Evolutionary conservation across 2,113 vertebrate species (phyloP).

Genomic region (Solea solea): DNA sequence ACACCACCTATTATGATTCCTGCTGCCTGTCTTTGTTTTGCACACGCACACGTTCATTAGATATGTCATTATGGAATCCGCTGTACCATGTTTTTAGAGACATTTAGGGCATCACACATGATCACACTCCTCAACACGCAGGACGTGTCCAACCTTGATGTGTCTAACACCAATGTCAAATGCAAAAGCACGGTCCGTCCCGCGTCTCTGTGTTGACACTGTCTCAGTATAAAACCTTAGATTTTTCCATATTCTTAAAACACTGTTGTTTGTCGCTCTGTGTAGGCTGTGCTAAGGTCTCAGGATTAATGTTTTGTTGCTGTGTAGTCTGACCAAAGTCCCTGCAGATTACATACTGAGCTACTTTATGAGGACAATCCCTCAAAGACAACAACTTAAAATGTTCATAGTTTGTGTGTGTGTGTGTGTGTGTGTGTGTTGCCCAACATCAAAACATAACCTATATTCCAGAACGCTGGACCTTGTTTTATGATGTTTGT

Average conservation of each 20-base stretch:
- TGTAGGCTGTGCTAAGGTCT: conserved; percentile 20
- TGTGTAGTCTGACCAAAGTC: conserved; percentile 18
- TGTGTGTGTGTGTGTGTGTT: conserved; percentile 19
- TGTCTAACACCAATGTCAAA: conserved; percentile 59
- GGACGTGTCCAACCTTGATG: conserved; percentile 50
- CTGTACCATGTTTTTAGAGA: conserved; percentile 16
- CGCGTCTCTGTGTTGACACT: conserved; percentile 27
- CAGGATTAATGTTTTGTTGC: conserved; percentile 15
- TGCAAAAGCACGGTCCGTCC: conserved; percentile 45
- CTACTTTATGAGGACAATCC: conserved; percentile 14
- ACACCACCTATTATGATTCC: background rate
- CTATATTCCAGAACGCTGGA: conserved; percentile 58
- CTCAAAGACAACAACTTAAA: conserved; percentile 16
- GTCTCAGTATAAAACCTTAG: conserved; percentile 3
- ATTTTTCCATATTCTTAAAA: background rate
- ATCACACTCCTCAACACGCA: conserved; percentile 21
- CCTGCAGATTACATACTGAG: conserved; percentile 15
- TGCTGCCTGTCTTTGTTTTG: background rate
- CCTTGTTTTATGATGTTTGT: conserved; percentile 51
- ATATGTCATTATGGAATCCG: conserved; percentile 17
- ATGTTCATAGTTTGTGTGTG: conserved; percentile 26
- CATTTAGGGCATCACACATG: conserved; percentile 11
- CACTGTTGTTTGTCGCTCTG: background rate
- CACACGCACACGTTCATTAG: background rate
- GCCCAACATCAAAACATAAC: conserved; percentile 67